Evolutionary conservation across 2,888 invertebrate genomes (phyloP), one percentile per base, ranked within the genome.

Genomic region (Drosophila nr. perissopoda): DNA sequence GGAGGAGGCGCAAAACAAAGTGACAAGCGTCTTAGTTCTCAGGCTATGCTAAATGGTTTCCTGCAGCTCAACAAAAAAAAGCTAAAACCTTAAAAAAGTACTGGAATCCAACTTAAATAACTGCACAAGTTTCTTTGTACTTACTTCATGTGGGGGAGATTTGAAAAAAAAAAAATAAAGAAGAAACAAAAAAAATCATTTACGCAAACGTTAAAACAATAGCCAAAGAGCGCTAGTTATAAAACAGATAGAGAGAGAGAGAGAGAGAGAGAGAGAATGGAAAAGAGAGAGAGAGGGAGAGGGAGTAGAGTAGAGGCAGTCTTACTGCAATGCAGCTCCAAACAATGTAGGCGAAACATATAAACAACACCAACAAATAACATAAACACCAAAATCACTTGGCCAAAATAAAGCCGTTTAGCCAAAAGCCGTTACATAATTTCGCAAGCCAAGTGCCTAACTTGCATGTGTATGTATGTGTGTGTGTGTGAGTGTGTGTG

Each of bases 41-140:
- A 85, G 86, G 88, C 84, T 73, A 72, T 82, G 86, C 83, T 88
- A 86, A 85, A 85, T 85, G 88, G 79, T 88, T 85, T 85, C 84
- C 84, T 88, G 81, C 69, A 63, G 29, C 48, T 48, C 27, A 27
- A 31, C 49, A 56, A 54, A 48, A 54, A 67, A 21, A 25, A 34
- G n/a, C 3, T n/a, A 5, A 21, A 36, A 38, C n/a, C 29, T 6
- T 34, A 25, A n/a, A 27, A 52, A 29, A 63, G 45, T 49, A 65
- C 52, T 64, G 69, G 40, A 60, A 38, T 21, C 36, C 48, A 40
- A 21, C 56, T 36, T 18, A 40, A 54, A 56, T 51, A 65, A 45
- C 27, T 40, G 54, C 52, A 64, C 42, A 45, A 59, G 51, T 63
- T 61, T 38, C 21, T 40, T 48, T 42, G 40, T 59, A 34, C 34